Evolutionary conservation across 2,113 vertebrate species (phyloP), one percentile per base, ranked within the genome.

Genomic region (Noturus placidus): DNA sequence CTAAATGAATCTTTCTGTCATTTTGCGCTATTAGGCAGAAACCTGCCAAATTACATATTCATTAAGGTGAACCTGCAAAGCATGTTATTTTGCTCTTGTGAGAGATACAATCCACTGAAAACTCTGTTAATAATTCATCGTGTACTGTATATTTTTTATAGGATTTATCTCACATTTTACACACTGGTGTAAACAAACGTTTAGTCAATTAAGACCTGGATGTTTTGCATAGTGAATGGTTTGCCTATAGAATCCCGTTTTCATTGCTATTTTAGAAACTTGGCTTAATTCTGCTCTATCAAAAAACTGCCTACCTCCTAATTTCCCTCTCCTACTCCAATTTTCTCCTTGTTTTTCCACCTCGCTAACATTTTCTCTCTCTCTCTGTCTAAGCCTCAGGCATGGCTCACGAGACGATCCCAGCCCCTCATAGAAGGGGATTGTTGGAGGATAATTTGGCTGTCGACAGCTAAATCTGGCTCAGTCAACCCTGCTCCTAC

Each of bases 401-500:
- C 92, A 89, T 78, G 90, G 93, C 94, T 93, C 92, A 94, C 90
- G 92, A 91, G 92, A 90, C 81, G 90, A 93, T 92, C 92, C 92
- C 90, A 80, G 88, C 88, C 88, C 88, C 93, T 94, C 89, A 90
- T 92, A 91, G 93, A 92, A 91, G 90, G 91, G 93, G 94, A 94
- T 93, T 95, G 94, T 92, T 91, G 94, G 94, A 94, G 93, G 94
- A 95, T 95, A 94, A 94, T 94, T 87, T 76, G 91, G 92, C 93
- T 93, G 94, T 94, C 94, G 93, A 95, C 95, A 94, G 93, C 63
- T 93, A 94, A 96, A 93, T 94, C 94, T 93, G 93, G 92, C 94
- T 92, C 91, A 91, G 93, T 94, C 93, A 94, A 93, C 91, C 91
- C 89, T 90, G 69, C 90, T 94, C 92, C 93, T 93, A 11, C 86